Evolutionary conservation across 2,888 invertebrate species (phyloP).

Genomic region (Zelleria hepariella): DNA sequence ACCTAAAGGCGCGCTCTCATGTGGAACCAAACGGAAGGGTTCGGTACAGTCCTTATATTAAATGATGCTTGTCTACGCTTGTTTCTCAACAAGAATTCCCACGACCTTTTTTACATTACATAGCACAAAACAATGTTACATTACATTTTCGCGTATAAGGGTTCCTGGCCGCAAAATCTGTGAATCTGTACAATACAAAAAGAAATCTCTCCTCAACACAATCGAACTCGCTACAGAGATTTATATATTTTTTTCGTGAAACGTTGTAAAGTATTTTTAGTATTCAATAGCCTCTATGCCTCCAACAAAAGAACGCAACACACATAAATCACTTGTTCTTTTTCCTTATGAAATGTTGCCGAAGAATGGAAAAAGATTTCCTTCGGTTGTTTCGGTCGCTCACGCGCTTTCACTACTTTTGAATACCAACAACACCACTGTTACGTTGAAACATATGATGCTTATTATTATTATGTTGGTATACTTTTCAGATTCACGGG

Average conservation of each 20-base stretch:
- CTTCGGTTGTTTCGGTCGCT: slow-evolving; percentile 43
- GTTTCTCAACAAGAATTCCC: slow-evolving; percentile 14
- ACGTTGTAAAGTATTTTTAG: slow-evolving; percentile 14
- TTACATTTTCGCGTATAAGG: neutral
- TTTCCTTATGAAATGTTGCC: slow-evolving; percentile 43
- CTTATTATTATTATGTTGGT: too few relatives aligned
- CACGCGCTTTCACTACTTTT: slow-evolving; percentile 38
- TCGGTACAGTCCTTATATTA: slow-evolving; percentile 34
- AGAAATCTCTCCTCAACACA: neutral
- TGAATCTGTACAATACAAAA: neutral
- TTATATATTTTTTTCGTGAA: neutral
- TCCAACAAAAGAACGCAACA: slow-evolving; percentile 42
- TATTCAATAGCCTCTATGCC: slow-evolving; percentile 36
- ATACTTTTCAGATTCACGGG: too few relatives aligned
- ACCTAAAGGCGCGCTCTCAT: slow-evolving; percentile 29
- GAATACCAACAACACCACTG: slow-evolving; percentile 26
- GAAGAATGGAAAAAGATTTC: slow-evolving; percentile 42
- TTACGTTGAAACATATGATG: too few relatives aligned
- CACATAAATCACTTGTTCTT: slow-evolving; percentile 48
- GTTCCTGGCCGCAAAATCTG: neutral
- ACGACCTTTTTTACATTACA: neutral
- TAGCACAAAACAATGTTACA: neutral
- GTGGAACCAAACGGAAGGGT: slow-evolving; percentile 44
- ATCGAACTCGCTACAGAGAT: neutral
- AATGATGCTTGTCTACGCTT: slow-evolving; percentile 30